phyloP scores from a whole-genome alignment of 2,113 vertebrate genomes.

The Xerus inauris region DNA sequence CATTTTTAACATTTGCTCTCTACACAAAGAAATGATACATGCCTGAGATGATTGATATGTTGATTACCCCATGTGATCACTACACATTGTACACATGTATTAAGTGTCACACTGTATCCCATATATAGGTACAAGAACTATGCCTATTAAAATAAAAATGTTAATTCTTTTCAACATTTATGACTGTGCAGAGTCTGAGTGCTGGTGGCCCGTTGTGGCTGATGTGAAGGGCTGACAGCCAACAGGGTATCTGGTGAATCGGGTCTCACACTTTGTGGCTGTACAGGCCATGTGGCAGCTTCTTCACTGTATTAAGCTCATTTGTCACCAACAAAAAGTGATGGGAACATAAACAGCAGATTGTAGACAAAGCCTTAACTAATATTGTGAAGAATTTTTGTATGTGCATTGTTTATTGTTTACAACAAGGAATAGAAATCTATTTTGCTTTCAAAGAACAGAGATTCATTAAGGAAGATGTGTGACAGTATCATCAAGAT shows the following conservation, averaged over 20 bases:
- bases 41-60: not conserved
- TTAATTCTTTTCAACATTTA: not conserved
- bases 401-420: not conserved
- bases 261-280: not conserved
- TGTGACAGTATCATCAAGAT: not conserved
- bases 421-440: not conserved
- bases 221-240: not conserved
- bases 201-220: not conserved
- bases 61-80: not conserved
- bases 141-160: not conserved
- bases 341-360: not conserved
- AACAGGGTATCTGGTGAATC: not conserved
- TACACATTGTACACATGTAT: not conserved
- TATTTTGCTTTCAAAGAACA: not conserved
- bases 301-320: not conserved
- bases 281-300: not conserved
- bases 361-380: not conserved
- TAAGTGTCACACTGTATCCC: not conserved
- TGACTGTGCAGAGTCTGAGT: not conserved
- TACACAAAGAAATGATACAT: not conserved
- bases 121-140: not conserved
- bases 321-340: constrained; percentile 3
- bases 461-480: not conserved
- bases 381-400: not conserved
- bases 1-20: not conserved